Base-by-base conservation (phyloP, 2,797 vertebrate genomes). In the Smutsia temminckii region DNA sequence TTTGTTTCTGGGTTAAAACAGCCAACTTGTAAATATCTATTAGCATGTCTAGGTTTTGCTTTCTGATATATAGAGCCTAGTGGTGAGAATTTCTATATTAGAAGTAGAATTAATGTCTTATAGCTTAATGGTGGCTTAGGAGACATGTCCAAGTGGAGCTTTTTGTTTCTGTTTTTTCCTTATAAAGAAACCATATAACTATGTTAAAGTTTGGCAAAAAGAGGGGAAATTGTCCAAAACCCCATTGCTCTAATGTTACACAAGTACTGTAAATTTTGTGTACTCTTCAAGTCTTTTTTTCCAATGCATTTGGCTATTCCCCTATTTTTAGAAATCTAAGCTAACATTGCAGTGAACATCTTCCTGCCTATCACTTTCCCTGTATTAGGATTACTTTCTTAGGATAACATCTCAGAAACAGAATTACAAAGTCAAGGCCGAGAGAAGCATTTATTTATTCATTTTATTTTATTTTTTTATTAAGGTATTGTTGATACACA, bases 1-100 rank as follows among this genome's bases (percentile, higher is more conserved):
- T 96, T 83, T 79, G 96, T 97, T 95, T 97, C 93, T 96, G 75
- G 77, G 80, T 96, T 96, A 96, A 95, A 90, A 53, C 40, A 93
- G 57, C 42, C 71, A 94, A 53, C 7, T 93, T 94, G 72, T 85
- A 92, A 75, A 57, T 93, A 29, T 91, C 53, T 77, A 9, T 92
- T 87, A 85, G 66, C 32, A 66, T 93, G 42, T 89, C 32, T 95
- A 34, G 23, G 27, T 95, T 94, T 95, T 89, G 40, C 74, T 95
- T 85, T 91, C 72, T 95, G 69, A n/a, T 14, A 13, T 92, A 25
- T 81, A 92, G 95, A 95, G 6, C 20, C 85, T 94, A 20, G 25
- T 83, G 40, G 29, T 94, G 85, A 90, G 84, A 66, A 71, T 87
- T 93, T 85, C 57, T 95, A 0, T 95, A 80, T 85, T 85, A 55